A percentile compares a stretch with the other conserved stretches of the same genome.
phyloP scores from a whole-genome alignment of 1,140 invertebrate species.

The Paracyclopina nana region DNA sequence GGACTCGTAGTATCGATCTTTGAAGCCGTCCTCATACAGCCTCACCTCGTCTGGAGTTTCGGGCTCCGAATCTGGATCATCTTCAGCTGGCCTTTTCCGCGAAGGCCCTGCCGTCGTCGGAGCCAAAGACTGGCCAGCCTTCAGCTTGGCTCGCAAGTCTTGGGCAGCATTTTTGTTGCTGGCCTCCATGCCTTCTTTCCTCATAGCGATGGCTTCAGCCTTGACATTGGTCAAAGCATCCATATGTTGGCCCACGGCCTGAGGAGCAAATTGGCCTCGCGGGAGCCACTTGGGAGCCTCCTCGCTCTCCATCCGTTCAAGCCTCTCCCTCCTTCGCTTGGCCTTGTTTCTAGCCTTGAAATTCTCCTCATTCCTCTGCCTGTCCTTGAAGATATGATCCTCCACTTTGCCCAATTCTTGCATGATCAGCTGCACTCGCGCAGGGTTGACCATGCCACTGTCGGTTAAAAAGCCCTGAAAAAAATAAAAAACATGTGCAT shows the following conservation, averaged over 20 bases:
- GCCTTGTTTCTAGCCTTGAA: conserved; percentile 57
- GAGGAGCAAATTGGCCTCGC: conserved; percentile 50
- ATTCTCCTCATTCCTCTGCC: conserved; percentile 62
- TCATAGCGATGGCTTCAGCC: conserved; percentile 24
- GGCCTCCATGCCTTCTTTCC: conserved; percentile 19
- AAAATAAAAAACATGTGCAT: conserved; percentile 17
- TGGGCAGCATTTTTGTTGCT: conserved; percentile 22
- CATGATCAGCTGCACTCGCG: conserved; percentile 84
- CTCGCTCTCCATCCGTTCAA: background rate
- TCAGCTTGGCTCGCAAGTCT: conserved; percentile 23
- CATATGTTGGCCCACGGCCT: conserved; percentile 21
- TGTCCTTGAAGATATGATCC: conserved; percentile 89
- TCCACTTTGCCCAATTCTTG: conserved; percentile 75
- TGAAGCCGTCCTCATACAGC: conserved; percentile 93
- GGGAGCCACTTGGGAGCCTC: conserved; percentile 35
- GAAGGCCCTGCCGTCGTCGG: background rate
- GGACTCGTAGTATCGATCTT: conserved; percentile 88
- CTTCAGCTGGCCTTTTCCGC: conserved; percentile 26
- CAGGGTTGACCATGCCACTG: conserved; percentile 76
- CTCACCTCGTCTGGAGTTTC: conserved; percentile 78
- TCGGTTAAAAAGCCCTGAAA: conserved; percentile 79
- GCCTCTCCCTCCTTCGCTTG: conserved; percentile 29
- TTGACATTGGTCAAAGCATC: conserved; percentile 23
- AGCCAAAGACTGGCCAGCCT: background rate
- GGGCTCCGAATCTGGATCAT: conserved; percentile 43